phyloP scores from a whole-genome alignment of 2,888 invertebrate species.

The Acronicta alni region DNA sequence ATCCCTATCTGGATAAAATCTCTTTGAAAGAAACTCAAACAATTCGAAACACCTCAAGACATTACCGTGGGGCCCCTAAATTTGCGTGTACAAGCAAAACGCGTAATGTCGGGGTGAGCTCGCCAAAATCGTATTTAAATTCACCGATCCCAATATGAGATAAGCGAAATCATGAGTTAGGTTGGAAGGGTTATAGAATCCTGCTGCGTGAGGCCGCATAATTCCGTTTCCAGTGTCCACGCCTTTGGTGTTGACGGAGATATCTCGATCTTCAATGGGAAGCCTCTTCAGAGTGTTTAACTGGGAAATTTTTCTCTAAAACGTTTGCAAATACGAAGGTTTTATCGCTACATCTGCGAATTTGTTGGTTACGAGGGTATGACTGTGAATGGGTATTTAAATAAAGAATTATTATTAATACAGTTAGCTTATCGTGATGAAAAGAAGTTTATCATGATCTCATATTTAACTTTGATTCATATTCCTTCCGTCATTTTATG shows the following conservation, averaged over 20 bases:
- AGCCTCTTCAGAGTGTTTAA: slow-evolving; percentile 58
- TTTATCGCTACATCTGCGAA: slow-evolving; percentile 52
- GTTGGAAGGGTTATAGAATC: slow-evolving; percentile 85
- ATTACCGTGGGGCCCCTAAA: slow-evolving; percentile 70
- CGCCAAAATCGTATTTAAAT: slow-evolving; percentile 86
- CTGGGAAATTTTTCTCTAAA: slow-evolving; percentile 56
- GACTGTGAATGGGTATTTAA: slow-evolving; percentile 18
- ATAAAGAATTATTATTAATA: slow-evolving; percentile 15
- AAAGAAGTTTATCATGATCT: too few species aligned
- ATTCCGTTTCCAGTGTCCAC: slow-evolving; percentile 77
- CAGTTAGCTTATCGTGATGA: too few species aligned
- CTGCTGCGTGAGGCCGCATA: slow-evolving; percentile 86
- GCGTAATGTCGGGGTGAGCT: slow-evolving; percentile 73
- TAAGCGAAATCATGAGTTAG: slow-evolving; percentile 88
- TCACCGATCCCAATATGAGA: slow-evolving; percentile 82
- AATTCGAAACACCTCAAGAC: slow-evolving; percentile 70
- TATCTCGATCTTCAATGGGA: slow-evolving; percentile 66
- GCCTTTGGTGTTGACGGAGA: slow-evolving; percentile 61
- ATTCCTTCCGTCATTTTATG: too few species aligned
- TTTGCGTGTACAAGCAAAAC: slow-evolving; percentile 77
- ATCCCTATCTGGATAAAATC: slow-evolving; percentile 56
- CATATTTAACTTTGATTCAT: too few species aligned
- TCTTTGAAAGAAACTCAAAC: slow-evolving; percentile 66
- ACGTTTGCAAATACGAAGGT: slow-evolving; percentile 56
- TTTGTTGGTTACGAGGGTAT: slow-evolving; percentile 48